Evolutionary conservation across 1,140 invertebrate species (phyloP).

Genomic region (Lasioglossum albipes): DNA sequence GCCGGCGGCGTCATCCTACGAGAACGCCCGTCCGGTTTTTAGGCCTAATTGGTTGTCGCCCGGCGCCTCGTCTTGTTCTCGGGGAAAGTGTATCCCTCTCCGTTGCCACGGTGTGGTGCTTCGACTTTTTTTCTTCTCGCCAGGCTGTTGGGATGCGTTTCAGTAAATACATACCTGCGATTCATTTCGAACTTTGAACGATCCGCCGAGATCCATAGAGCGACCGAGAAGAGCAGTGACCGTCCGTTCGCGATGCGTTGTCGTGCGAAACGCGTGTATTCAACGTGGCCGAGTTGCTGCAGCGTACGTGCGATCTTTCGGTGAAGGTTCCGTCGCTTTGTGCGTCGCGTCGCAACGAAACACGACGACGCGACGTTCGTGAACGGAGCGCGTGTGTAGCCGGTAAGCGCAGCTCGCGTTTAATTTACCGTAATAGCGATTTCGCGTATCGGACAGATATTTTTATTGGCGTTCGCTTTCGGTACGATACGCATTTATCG

Average conservation of each 20-base stretch:
- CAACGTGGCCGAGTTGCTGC: neutral
- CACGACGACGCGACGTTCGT: no score
- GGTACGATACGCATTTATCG: constrained; percentile 37
- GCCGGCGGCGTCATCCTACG: constrained; percentile 63
- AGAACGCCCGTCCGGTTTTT: constrained; percentile 75
- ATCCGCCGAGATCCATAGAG: neutral
- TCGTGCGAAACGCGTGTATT: no score
- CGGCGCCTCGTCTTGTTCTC: constrained; percentile 70
- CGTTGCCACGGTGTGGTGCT: constrained; percentile 45
- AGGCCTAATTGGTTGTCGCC: constrained; percentile 80
- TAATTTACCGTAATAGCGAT: constrained; percentile 39
- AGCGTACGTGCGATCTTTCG: neutral
- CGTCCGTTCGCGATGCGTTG: no score
- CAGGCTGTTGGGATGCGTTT: neutral
- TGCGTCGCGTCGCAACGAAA: neutral
- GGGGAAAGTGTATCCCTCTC: constrained; percentile 64
- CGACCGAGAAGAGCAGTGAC: no score
- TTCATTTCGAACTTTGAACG: neutral
- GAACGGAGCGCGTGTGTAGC: neutral
- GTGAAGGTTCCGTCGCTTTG: no score
- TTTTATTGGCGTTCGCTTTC: constrained; percentile 51
- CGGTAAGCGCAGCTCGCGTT: neutral
- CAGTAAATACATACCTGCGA: neutral
- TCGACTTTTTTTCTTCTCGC: constrained; percentile 20
- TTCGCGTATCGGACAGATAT: constrained; percentile 35